Evolutionary conservation across 2,113 vertebrate species (phyloP), one percentile per base, ranked within the genome.

Genomic region (Mesitornis unicolor): DNA sequence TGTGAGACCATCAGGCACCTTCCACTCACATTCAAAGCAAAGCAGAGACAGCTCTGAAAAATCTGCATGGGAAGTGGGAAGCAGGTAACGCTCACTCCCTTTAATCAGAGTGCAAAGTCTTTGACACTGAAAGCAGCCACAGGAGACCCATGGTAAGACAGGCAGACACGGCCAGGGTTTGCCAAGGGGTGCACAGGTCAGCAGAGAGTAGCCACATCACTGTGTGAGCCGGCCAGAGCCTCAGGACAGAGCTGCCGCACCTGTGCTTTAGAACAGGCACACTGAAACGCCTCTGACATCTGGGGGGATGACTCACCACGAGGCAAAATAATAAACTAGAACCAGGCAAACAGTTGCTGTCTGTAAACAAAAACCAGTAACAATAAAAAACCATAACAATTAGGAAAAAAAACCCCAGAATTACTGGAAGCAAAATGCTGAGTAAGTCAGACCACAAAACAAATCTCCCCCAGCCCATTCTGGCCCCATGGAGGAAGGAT

Each of bases 111-210:
- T 50, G n/a, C 36, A 70, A 89, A 76, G 14, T 8, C 69, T n/a
- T 36, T 54, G 28, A 67, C 61, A 25, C 3, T 31, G 31, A 63
- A 38, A 54, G 18, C 10, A 70, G 10, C 14, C 33, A 14, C 36
- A 40, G 69, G 42, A 51, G 7, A 40, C 31, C 18, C 10, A 21
- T n/a, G 28, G 1, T 33, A 16, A 47, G 31, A 24, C 33, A 11
- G 45, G 50, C 43, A 86, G 61, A 16, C 4, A 16, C 0, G 0
- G 35, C 8, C 1, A 0, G 13, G 21, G 8, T 36, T 80, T 71
- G 47, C 53, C 51, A 75, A 35, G 45, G 2, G 36, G 63, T 4
- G 5, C 38, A 19, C 35, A 35, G 42, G 38, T 40, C 40, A 53
- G 56, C 61, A 76, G 48, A 60, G 36, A 5, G 2, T 3, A 25